These are phyloP conservation scores for Emmelina monodactyla DNA, from an alignment of 2,888 invertebrate genomes.

Conservation along the genomic window DNA sequence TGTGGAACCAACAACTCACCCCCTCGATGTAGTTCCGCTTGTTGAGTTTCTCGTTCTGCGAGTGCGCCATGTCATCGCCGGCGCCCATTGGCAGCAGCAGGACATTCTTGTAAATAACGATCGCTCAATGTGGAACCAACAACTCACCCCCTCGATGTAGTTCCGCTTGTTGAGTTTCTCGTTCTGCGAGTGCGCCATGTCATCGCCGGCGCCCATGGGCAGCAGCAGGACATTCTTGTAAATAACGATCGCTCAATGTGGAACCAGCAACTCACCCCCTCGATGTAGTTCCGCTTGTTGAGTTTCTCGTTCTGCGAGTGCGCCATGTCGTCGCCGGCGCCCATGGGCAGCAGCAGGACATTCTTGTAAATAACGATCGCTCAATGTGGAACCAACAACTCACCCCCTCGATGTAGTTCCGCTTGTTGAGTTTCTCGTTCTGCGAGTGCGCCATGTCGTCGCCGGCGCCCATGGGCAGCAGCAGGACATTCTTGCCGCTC, in stretches of 20 bases:
- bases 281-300: slow-evolving; percentile 89
- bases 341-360: slow-evolving; percentile 93
- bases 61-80: slow-evolving; percentile 97
- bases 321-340: slow-evolving; percentile 95
- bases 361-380: slow-evolving; percentile 25
- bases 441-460: slow-evolving; percentile 99
- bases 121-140: no score
- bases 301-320: slow-evolving; percentile 99
- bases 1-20: no score
- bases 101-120: slow-evolving; percentile 93
- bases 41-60: slow-evolving; percentile 97
- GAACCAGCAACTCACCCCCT: slow-evolving; percentile 89
- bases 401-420: slow-evolving; percentile 94
- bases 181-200: slow-evolving; percentile 99
- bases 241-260: no score
- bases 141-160: slow-evolving; percentile 90
- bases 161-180: slow-evolving; percentile 94
- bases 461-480: slow-evolving; percentile 92
- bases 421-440: slow-evolving; percentile 94
- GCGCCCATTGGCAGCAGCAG: slow-evolving; percentile 94
- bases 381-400: slow-evolving; percentile 27
- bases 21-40: slow-evolving; percentile 93
- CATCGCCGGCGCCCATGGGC: slow-evolving; percentile 95
- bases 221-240: slow-evolving; percentile 92
- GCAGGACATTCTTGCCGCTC: slow-evolving; percentile 90